Base-by-base conservation (phyloP, 1,140 invertebrate species). In the Drosophila azteca region DNA sequence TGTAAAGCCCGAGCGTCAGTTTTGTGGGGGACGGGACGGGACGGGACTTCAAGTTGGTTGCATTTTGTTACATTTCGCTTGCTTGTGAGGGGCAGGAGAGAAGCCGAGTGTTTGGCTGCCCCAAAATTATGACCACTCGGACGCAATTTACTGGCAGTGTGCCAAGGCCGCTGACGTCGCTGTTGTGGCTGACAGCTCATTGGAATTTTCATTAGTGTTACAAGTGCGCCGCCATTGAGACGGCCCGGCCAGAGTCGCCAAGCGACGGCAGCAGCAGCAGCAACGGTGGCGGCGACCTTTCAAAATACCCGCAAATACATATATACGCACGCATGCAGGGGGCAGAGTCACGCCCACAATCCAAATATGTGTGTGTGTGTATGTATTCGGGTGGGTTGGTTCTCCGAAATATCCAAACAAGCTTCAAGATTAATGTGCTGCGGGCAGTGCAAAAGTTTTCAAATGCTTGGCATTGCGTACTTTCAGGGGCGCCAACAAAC, bases 141-240 rank as follows among this genome's bases (percentile, higher is more conserved):
- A 87, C 82, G 63, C 66, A 83, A 82, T 87, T 80, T 83, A 69
- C 67, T 87, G 82, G 83, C 82, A 79, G 55, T 65, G 35, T 76
- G 83, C 82, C 82, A 87, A 87, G 78, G 82, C 49, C 78, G 51
- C 59, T 65, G 69, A 78, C 74, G 63, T 74, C 29, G 68, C 49
- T 59, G 52, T 62, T 59, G 68, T 39, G 60, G 62, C 80, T 76
- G 83, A 77, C 82, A 79, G 82, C 77, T 79, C 75, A 83, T 73
- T 79, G 83, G 79, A 82, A 72, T 88, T 88, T 87, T 87, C 82
- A 87, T 87, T 87, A 88, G 83, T 79, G 75, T 83, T 88, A 68
- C 82, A 87, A 82, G 75, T 88, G 82, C 29, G 83, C 66, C 82
- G 82, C 82, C 82, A 85, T 87, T 63, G 82, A 85, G 82, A 85